phyloP scores from a whole-genome alignment of 2,888 invertebrate genomes.

The Podabrus alpinus region DNA sequence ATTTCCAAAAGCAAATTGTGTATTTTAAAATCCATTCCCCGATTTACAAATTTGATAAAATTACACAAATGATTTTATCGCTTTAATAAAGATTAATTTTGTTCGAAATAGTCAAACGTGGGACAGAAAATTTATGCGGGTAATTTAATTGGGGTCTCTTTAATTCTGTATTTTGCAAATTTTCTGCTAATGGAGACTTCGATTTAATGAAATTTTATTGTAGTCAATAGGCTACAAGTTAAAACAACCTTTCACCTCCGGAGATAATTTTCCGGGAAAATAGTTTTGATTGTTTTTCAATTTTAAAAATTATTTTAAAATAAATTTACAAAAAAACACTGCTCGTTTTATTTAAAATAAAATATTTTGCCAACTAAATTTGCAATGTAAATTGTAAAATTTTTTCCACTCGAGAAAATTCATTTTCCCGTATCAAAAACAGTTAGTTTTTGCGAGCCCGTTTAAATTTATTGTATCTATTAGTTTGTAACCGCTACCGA shows the following conservation, averaged over 20 bases:
- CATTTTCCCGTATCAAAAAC: constrained; percentile 6
- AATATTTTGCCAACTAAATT: not conserved
- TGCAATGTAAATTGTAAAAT: not conserved
- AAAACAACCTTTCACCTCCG: not conserved
- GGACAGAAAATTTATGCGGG: not conserved
- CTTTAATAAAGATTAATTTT: not conserved
- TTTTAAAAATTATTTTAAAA: not conserved
- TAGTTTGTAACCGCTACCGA: constrained; percentile 24
- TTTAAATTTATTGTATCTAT: constrained; percentile 24
- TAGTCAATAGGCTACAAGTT: not conserved
- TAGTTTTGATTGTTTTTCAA: not conserved
- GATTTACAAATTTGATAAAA: not conserved
- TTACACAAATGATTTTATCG: not conserved
- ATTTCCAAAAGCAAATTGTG: not conserved
- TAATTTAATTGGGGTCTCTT: not conserved
- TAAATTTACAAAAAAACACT: not conserved
- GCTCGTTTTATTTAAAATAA: not conserved
- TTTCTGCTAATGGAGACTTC: not conserved
- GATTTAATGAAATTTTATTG: not conserved
- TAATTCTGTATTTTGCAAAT: not conserved
- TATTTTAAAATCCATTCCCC: not conserved
- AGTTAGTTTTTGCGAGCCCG: constrained; percentile 3
- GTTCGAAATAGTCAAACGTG: not conserved
- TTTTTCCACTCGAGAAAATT: not conserved
- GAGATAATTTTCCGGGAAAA: not conserved